Conservation (phyloP, 2,888 invertebrate species). For the Tenthredo distinguenda region DNA sequence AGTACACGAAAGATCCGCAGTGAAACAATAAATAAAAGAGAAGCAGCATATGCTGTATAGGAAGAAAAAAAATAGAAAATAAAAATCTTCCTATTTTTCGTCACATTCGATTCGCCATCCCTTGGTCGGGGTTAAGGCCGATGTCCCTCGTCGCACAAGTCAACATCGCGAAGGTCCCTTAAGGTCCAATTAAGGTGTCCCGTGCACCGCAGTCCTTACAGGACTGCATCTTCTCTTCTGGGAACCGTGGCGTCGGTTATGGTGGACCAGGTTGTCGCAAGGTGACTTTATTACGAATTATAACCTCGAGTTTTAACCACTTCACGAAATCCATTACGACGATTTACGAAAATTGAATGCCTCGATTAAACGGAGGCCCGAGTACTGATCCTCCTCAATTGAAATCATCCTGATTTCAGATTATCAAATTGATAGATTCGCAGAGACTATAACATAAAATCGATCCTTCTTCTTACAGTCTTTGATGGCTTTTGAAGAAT, state of each 20-base stretch:
- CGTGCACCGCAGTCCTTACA: background rate
- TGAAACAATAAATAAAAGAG: background rate
- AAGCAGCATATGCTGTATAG: background rate
- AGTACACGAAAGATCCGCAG: background rate
- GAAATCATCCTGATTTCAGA: background rate
- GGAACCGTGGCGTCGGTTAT: slow-evolving; percentile 10
- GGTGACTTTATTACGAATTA: slow-evolving; percentile 37
- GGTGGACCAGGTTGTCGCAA: slow-evolving; percentile 26
- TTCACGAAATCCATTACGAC: background rate
- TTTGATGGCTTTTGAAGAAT: background rate
- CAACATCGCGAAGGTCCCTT: slow-evolving; percentile 38
- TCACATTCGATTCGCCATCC: slow-evolving; percentile 20
- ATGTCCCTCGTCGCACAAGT: background rate
- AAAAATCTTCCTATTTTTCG: background rate
- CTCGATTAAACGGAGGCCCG: background rate
- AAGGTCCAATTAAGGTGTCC: slow-evolving; percentile 45
- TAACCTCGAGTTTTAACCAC: background rate
- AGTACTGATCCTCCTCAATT: background rate
- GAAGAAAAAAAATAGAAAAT: background rate
- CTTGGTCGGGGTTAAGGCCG: slow-evolving; percentile 27
- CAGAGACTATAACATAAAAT: background rate
- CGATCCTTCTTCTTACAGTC: background rate
- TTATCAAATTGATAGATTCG: background rate
- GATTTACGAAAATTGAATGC: background rate
- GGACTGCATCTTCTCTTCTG: slow-evolving; percentile 38